Conservation (phyloP, 2,797 vertebrate species). For the Fundulus diaphanus region DNA sequence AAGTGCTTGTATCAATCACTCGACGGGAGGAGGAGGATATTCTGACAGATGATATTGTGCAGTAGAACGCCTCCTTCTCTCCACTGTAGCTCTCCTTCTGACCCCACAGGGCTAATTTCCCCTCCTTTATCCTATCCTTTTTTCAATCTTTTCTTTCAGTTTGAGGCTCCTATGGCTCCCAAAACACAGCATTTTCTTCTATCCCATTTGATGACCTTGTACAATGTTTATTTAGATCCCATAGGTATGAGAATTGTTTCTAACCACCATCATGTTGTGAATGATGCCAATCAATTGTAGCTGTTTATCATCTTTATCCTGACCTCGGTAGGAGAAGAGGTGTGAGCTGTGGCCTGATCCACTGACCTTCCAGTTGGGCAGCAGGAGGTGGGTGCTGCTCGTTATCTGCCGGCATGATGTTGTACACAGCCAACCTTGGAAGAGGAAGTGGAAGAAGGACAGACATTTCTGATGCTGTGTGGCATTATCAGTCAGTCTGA, state of each 20-base stretch:
- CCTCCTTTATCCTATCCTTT: not conserved
- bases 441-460: conserved; percentile 1
- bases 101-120: not conserved
- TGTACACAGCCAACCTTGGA: conserved; percentile 39
- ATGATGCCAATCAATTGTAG: conserved; percentile 42
- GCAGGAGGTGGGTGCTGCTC: conserved; percentile 36
- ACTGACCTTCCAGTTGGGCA: conserved; percentile 51
- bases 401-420: conserved; percentile 12
- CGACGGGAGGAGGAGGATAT: conserved; percentile 57
- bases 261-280: conserved; percentile 32
- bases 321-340: conserved; percentile 35
- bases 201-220: too few species aligned
- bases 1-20: conserved; percentile 75
- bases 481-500: conserved; percentile 11
- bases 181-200: not conserved
- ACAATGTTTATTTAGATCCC: not conserved
- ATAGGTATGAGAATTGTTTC: conserved; percentile 31
- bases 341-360: conserved; percentile 5
- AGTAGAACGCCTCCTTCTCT: conserved; percentile 25
- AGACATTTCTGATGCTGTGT: not conserved
- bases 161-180: not conserved
- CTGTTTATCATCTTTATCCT: conserved; percentile 34
- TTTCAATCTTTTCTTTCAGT: not conserved
- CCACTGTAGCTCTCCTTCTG: not conserved
- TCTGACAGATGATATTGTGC: conserved; percentile 59